These are phyloP conservation scores for Dasyurus viverrinus DNA, from an alignment of 2,113 vertebrate species.

Conservation along the genomic window DNA sequence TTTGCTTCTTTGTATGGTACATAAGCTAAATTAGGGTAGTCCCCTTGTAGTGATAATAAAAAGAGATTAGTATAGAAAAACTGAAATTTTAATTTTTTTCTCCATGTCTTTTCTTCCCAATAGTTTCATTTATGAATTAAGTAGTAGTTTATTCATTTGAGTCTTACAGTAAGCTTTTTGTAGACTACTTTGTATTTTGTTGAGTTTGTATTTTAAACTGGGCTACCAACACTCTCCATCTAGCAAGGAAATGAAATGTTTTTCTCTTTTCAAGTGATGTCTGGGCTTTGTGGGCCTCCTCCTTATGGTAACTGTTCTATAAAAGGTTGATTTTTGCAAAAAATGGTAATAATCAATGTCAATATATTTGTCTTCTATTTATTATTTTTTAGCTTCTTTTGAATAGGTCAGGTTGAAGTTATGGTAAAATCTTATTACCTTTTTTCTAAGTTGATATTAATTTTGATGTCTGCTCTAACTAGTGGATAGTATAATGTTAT, in stretches of 20 bases:
- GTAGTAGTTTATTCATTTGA: background rate
- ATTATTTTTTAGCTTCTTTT: background rate
- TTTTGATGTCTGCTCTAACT: background rate
- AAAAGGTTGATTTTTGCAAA: background rate
- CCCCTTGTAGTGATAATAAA: background rate
- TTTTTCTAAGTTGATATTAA: slow-evolving; percentile 25
- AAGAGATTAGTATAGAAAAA: background rate
- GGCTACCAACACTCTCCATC: background rate
- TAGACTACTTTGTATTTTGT: background rate
- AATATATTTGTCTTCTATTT: background rate
- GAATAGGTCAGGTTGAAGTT: background rate
- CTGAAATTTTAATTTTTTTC: background rate
- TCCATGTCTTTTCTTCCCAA: background rate
- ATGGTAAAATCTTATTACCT: background rate
- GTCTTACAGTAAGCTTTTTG: background rate
- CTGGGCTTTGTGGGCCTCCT: background rate
- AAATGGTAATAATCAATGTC: background rate
- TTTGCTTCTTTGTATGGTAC: background rate
- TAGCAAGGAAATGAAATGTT: background rate
- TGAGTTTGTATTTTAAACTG: background rate
- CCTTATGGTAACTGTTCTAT: background rate
- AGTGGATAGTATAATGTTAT: background rate
- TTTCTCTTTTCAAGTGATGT: background rate
- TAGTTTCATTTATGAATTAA: background rate
- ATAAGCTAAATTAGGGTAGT: background rate